Conservation (phyloP, 2,888 invertebrate genomes). For the Helicoverpa assulta region DNA sequence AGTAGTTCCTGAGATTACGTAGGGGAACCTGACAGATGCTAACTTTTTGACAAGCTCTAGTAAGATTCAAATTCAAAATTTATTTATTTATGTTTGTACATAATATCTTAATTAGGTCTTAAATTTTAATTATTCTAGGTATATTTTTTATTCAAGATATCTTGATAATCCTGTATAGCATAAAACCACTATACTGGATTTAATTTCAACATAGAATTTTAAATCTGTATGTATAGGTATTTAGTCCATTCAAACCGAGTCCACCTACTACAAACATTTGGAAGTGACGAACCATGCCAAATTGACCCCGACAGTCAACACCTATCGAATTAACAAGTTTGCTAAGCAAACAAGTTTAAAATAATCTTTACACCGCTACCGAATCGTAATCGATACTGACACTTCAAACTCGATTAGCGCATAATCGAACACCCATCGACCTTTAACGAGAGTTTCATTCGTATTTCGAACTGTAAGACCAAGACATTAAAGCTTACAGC, state of each 20-base stretch:
- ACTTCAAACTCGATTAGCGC: slow-evolving; percentile 63
- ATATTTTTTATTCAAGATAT: too few species aligned
- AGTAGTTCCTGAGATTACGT: too few species aligned
- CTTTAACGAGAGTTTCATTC: slow-evolving; percentile 47
- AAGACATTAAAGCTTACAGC: slow-evolving; percentile 30
- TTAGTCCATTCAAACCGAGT: neutral
- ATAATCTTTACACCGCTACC: slow-evolving; percentile 42
- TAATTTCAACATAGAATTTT: neutral
- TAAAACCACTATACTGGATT: too few species aligned
- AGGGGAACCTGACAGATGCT: too few species aligned
- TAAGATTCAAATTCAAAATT: too few species aligned
- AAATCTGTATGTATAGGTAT: neutral
- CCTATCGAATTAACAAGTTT: slow-evolving; percentile 48
- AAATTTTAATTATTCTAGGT: too few species aligned
- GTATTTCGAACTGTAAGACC: slow-evolving; percentile 42
- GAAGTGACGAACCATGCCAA: slow-evolving; percentile 38
- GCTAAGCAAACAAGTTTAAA: slow-evolving; percentile 54
- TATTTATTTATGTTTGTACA: too few species aligned
- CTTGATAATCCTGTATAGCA: too few species aligned
- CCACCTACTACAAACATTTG: slow-evolving; percentile 8
- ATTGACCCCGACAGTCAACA: slow-evolving; percentile 49
- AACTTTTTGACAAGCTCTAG: too few species aligned
- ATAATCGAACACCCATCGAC: slow-evolving; percentile 53
- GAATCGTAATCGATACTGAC: slow-evolving; percentile 57
- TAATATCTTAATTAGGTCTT: too few species aligned